Percentiles rank a stretch among this genome's conserved stretches.
Evolutionary conservation across 1,140 invertebrate genomes (phyloP).

Genomic region (Drosophila bifasciata): DNA sequence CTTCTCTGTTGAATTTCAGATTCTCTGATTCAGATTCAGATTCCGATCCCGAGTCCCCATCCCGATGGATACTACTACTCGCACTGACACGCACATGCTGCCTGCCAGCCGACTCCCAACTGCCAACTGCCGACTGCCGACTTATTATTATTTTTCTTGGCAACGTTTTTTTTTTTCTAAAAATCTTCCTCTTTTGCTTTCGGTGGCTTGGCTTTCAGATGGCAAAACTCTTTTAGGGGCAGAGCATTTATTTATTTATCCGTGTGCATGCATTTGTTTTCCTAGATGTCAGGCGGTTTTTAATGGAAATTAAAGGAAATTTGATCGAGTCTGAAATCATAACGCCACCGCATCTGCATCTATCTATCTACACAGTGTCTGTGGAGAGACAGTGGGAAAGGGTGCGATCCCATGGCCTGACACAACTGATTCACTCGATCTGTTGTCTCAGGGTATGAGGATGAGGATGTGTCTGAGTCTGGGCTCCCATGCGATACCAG

Average conservation of each 20-base stretch:
- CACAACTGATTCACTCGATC: slow-evolving; percentile 29
- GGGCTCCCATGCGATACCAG: slow-evolving; percentile 14
- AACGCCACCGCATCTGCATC: slow-evolving; percentile 30
- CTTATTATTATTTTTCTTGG: slow-evolving; percentile 48
- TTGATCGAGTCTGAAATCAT: slow-evolving; percentile 79
- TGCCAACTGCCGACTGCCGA: slow-evolving; percentile 1
- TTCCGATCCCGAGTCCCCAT: slow-evolving; percentile 16
- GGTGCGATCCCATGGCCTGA: background rate
- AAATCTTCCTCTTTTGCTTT: slow-evolving; percentile 5
- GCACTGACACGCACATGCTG: slow-evolving; percentile 46
- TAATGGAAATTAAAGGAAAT: slow-evolving; percentile 76
- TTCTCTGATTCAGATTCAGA: background rate
- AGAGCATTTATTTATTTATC: slow-evolving; percentile 62
- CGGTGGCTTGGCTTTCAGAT: slow-evolving; percentile 27
- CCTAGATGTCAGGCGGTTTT: slow-evolving; percentile 68
- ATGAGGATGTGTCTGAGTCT: slow-evolving; percentile 43
- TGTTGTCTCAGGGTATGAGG: background rate
- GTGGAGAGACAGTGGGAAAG: slow-evolving; percentile 1
- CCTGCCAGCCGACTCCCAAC: slow-evolving; percentile 8
- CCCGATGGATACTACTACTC: slow-evolving; percentile 6
- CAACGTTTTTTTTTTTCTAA: slow-evolving; percentile 42
- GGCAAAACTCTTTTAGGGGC: slow-evolving; percentile 33
- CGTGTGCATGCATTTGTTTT: slow-evolving; percentile 67
- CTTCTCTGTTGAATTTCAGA: no score
- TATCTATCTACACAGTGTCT: no score